Evolutionary conservation across 1,140 invertebrate species (phyloP), one percentile per base, ranked within the genome.

Genomic region (Pseudomyrmex dendroicus): DNA sequence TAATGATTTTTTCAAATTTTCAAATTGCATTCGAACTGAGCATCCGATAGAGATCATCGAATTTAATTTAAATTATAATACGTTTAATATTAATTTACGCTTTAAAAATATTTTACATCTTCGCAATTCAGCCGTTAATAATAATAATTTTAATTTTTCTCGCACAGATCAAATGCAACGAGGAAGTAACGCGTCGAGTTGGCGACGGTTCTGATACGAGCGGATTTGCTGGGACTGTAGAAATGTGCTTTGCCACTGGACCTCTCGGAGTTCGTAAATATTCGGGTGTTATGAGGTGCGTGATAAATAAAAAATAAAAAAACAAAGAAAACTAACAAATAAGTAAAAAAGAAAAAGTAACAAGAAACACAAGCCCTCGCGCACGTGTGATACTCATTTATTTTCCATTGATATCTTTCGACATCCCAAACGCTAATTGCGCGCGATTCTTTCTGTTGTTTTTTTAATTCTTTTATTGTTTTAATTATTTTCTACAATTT

Each of bases 221-320:
- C 0, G 96, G 96, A 74, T 98, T 97, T 92, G 97, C 97, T 0
- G 95, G 96, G 82, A 98, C 97, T 0, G 97, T 98, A 61, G 96
- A 97, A 90, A 92, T 96, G 67, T 97, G 96, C 74, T 98, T 98
- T 89, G 95, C 95, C 80, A 96, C 96, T 22, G 97, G 97, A 1
- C 97, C 97, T 0, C 90, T 93, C 0, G 90, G 92, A 63, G 84
- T 97, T 7, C 93, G 96, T 56, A 94, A 93, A 25, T 95, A 96
- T 88, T 96, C 97, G 0, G 89, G 92, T 46, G 88, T 93, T 12
- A 96, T 96, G 95, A 95, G 95, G 93, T 94, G 84, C 84, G 80
- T 72, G 46, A 80, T 64, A 56, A 63, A 22, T 8, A n/a, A 70
- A n/a, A 15, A 15, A n/a, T 15, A 1, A 10, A 78, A 78, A 7